Base-by-base conservation (phyloP, 1,140 invertebrate genomes). In the Trichomalopsis sarcophagae region DNA sequence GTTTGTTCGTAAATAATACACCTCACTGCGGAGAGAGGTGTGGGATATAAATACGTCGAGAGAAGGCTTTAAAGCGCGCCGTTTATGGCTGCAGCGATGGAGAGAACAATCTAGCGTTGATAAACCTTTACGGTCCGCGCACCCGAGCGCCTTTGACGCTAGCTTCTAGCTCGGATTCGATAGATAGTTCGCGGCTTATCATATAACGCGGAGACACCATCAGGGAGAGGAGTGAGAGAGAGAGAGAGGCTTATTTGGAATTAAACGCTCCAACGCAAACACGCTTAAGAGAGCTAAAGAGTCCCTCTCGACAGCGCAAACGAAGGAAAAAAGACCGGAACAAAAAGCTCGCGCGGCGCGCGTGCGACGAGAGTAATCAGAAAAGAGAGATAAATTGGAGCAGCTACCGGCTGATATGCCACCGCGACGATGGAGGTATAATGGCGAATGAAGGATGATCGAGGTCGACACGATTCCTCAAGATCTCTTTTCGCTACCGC, bases 351-450 rank as follows among this genome's bases (percentile, higher is more conserved):
- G 17, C 14, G 0, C 27, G 47, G 47, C 17, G 3, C 62, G 74
- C 11, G 47, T 27, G 27, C n/a, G 76, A 47, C 33, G 27, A 50
- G 27, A 55, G 23, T 50, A 36, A 30, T n/a, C 73, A 62, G 62
- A 74, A 78, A 81, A 84, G 78, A 75, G 69, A 74, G 77, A 81
- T 73, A 82, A 83, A 83, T 84, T 87, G 76, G 82, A 82, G 73
- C 77, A 68, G 81, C 78, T n/a, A 81, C 79, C 66, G 62, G 55
- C 23, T 66, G 71, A 74, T 75, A n/a, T 6, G 78, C 78, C 76
- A 47, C 81, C 76, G 68, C 81, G 85, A 78, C 44, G 77, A 27
- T 40, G 73, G 36, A 40, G 73, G 73, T 75, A 75, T 75, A 75
- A 75, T 75, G 73, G 73, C 23, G 68, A 82, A 82, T 74, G 80